Base-by-base conservation (phyloP, 2,797 vertebrate species). In the Cossypha niveicapilla region DNA sequence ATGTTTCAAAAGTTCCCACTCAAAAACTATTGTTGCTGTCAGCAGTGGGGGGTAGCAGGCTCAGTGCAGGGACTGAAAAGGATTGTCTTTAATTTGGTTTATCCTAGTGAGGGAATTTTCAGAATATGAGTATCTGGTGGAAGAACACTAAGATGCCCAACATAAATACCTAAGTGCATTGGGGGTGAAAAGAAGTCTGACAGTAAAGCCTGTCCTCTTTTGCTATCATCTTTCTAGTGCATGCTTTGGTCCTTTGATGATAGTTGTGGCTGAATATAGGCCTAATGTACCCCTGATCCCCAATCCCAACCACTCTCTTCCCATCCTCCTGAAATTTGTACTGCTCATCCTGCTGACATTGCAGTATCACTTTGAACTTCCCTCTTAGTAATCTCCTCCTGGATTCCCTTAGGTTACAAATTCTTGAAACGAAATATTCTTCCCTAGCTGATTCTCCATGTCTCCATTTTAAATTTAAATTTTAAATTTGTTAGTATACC, bases 271-370 rank as follows among this genome's bases (percentile, higher is more conserved):
- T 90, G 57, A 86, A 88, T 47, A 66, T 1, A 34, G 28, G 17
- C 12, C 25, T 71, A 39, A 18, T 3, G 10, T 53, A 57, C 3
- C 11, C 16, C 15, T 47, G 27, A n/a, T 9, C 6, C 1, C 1
- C 22, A 74, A 7, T n/a, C 30, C 27, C 18, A 39, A 1, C 11
- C 3, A 0, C 45, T 87, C 11, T 71, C 45, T 71, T 7, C 11
- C 16, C 9, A 16, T 16, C 13, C 18, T 83, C 30, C 22, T 16
- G 12, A 13, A 9, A 10, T 60, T 45, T 62, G 18, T 77, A 71
- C 34, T 13, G 9, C 8, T 23, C 6, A 13, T 65, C 41, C 53
- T 0, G 0, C 24, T 35, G 51, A 22, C 8, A 2, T 25, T 60
- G 35, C 18, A 15, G 13, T 6, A 72, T 37, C 13, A 8, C 13